These are phyloP conservation scores for Rhincodon typus DNA, from an alignment of 2,797 vertebrate genomes.

Conservation along the genomic window DNA sequence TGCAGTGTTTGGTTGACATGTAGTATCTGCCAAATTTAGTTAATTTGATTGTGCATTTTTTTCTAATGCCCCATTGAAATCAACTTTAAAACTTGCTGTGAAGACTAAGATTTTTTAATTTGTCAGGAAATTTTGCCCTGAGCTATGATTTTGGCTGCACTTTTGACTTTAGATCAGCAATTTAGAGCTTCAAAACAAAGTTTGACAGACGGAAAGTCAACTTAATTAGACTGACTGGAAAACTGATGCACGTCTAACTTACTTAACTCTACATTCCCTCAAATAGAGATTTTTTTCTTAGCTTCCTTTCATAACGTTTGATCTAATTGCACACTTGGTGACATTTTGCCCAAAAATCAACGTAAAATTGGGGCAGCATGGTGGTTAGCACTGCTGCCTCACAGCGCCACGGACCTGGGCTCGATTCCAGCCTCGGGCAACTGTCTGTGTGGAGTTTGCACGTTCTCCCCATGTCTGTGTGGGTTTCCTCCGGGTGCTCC, in stretches of 20 bases:
- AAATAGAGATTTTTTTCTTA: not conserved
- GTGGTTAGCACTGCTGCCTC: too few relatives aligned
- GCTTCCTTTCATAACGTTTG: not conserved
- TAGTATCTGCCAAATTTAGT: not conserved
- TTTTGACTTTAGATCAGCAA: not conserved
- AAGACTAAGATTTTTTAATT: not conserved
- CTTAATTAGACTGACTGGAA: not conserved
- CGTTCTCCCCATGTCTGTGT: too few relatives aligned
- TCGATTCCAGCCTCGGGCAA: too few relatives aligned
- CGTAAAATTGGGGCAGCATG: not conserved
- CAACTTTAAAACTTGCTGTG: not conserved
- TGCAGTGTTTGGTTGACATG: not conserved
- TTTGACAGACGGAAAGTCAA: not conserved
- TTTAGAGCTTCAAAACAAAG: not conserved
- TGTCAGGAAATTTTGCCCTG: not conserved
- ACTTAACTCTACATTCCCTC: not conserved
- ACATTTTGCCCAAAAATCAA: not conserved
- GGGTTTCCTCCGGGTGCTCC: too few relatives aligned
- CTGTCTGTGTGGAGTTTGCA: too few relatives aligned
- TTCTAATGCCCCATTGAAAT: not conserved
- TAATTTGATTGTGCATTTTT: not conserved
- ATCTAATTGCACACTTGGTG: not conserved
- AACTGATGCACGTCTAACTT: not conserved
- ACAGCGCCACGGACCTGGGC: too few relatives aligned
- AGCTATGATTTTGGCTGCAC: not conserved